Base-by-base conservation (phyloP, 2,113 vertebrate species). In the Bolborhynchus lineola region DNA sequence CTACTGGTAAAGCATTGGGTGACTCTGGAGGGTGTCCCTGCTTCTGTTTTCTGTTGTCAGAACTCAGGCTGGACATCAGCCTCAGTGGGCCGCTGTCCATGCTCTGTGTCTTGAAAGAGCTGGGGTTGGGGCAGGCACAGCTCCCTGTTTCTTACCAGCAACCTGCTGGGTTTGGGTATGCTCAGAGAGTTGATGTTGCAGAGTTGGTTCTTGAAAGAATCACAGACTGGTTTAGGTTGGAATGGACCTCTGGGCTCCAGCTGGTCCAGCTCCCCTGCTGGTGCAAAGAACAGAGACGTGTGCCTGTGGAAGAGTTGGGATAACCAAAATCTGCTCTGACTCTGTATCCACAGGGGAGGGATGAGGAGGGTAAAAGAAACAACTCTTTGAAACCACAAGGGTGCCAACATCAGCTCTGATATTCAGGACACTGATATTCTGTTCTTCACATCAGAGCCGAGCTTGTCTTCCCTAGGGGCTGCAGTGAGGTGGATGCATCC, bases 51-150 rank as follows among this genome's bases (percentile, higher is more conserved):
- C 35, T 78, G 57, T 55, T 31, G 21, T 14, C 1, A 3, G 29
- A 60, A 35, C 47, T 57, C 18, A 5, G 74, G 23, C 8, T 1
- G 0, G 19, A 12, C 37, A 9, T 24, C 7, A 13, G 49, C 55
- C 59, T 62, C 6, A 23, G 50, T 0, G 3, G 59, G 28, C 15
- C 20, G 3, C 16, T 3, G 35, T 31, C 47, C 3, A 2, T 67
- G 64, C n/a, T 49, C 41, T 49, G 39, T 16, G 35, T 25, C 37
- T 28, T 0, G 1, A 1, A 6, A 69, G 23, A 10, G 44, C 77
- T 80, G 90, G 62, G 55, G 2, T 2, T 62, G 44, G 53, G 29
- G 23, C 53, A 70, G 60, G 50, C 24, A 35, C 42, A 62, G 59
- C 13, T 62, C 46, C 20, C 37, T 47, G 55, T 2, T 4, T 68